Evolutionary conservation across 2,797 vertebrate species (phyloP), one percentile per base, ranked within the genome.

Genomic region (Peromyscus melanophrys): DNA sequence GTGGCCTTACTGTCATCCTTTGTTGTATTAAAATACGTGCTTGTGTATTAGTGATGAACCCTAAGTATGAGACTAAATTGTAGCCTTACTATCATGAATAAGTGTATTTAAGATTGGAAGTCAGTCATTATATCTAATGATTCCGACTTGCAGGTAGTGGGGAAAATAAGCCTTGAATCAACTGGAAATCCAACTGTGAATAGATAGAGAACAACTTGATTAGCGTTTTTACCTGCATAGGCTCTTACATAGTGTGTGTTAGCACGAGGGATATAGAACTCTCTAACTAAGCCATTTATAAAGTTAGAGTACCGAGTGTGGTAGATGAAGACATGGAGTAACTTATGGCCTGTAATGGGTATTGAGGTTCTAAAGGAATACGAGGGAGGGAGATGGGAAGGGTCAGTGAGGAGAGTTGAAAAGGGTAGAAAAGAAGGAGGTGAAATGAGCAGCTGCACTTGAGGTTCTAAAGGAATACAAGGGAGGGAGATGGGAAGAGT

Each of bases 51-150:
- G 52, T 92, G 73, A 55, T 73, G 67, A 0, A 31, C 16, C 43
- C 89, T 96, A 77, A 65, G 12, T 61, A 34, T 71, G 55, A 84
- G 34, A 89, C 78, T 97, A 1, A 81, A 27, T 85, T 75, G 37
- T 59, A 73, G 34, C 37, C 29, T 93, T 96, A 8, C 43, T 57
- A 16, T 94, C 96, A 88, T 49, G 80, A 49, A 46, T 71, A 67
- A 95, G 10, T 95, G 4, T 83, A 21, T 91, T 96, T 95, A 52
- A 94, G 4, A 96, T 90, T 77, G 87, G 61, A 94, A 92, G 17
- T 67, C 69, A 43, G 71, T n/a, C 46, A 3, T 90, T 94, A 65
- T 6, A 73, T 21, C 27, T 89, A 69, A 55, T 95, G n/a, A 31
- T 80, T 96, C 52, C 83, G n/a, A 67, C 27, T 90, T 92, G 34